Evolutionary conservation across 2,797 vertebrate species (phyloP).

Genomic region (Enteromius afrohamiltoni): DNA sequence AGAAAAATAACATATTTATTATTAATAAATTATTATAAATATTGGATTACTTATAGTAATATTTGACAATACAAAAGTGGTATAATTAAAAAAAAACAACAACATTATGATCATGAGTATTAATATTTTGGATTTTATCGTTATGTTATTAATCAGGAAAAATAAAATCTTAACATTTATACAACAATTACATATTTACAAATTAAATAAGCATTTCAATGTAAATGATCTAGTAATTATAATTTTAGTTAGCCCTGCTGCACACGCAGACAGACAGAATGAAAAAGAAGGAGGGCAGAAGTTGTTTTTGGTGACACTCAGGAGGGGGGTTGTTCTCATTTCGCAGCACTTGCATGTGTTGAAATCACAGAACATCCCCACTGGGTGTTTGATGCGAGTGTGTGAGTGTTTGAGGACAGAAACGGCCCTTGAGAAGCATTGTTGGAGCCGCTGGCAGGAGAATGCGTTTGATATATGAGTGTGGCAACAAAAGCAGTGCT

Average conservation of each 20-base stretch:
- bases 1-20: background rate
- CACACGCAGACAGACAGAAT: background rate
- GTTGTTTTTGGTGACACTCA: background rate
- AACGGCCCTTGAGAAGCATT: background rate
- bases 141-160: no score
- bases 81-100: background rate
- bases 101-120: background rate
- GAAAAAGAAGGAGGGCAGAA: background rate
- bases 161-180: no score
- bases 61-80: background rate
- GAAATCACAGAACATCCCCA: slow-evolving; percentile 5
- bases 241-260: background rate
- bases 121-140: background rate
- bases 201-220: background rate
- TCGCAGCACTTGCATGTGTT: background rate
- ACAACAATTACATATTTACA: no score
- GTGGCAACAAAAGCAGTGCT: slow-evolving; percentile 20
- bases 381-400: slow-evolving; percentile 18
- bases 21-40: background rate
- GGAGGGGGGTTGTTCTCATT: slow-evolving; percentile 10
- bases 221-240: background rate
- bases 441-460: slow-evolving; percentile 21
- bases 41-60: background rate
- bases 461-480: slow-evolving; percentile 29
- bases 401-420: slow-evolving; percentile 2